Conservation (phyloP, 2,113 vertebrate genomes). For the Planiliza haematocheilus region DNA sequence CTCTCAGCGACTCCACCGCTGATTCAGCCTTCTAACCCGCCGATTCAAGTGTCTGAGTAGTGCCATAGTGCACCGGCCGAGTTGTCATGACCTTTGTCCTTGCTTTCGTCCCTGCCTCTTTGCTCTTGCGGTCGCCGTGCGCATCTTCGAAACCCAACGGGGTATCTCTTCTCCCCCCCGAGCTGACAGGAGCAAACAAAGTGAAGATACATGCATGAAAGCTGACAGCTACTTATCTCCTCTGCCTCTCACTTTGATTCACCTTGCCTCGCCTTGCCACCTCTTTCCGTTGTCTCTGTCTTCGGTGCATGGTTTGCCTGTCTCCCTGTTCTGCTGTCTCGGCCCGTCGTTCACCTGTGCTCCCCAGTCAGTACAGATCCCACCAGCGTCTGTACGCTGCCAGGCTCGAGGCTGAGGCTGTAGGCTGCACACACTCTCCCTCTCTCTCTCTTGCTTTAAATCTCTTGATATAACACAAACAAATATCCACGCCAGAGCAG, state of each 20-base stretch:
- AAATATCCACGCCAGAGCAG: constrained; percentile 12
- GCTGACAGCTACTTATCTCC: constrained; percentile 53
- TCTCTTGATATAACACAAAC: constrained; percentile 50
- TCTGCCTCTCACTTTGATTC: constrained; percentile 44
- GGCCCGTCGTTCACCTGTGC: constrained; percentile 24
- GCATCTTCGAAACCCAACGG: constrained; percentile 10
- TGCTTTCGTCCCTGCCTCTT: neutral
- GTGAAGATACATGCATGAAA: constrained; percentile 38
- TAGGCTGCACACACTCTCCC: constrained; percentile 13
- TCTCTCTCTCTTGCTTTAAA: constrained; percentile 20
- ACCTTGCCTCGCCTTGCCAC: neutral
- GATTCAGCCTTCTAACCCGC: no score
- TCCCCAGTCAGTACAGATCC: constrained; percentile 49
- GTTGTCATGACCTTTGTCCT: no score
- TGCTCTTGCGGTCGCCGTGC: neutral
- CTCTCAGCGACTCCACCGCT: no score
- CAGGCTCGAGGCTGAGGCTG: constrained; percentile 25
- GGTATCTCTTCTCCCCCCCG: constrained; percentile 22
- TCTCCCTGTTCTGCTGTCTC: constrained; percentile 7
- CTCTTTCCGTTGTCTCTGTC: constrained; percentile 12
- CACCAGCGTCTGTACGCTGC: constrained; percentile 26
- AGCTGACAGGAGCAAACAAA: constrained; percentile 44
- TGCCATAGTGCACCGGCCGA: no score
- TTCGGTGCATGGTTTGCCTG: constrained; percentile 14
- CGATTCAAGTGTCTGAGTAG: no score